Conservation (phyloP, 2,797 vertebrate genomes). For the Nannoperca australis region DNA sequence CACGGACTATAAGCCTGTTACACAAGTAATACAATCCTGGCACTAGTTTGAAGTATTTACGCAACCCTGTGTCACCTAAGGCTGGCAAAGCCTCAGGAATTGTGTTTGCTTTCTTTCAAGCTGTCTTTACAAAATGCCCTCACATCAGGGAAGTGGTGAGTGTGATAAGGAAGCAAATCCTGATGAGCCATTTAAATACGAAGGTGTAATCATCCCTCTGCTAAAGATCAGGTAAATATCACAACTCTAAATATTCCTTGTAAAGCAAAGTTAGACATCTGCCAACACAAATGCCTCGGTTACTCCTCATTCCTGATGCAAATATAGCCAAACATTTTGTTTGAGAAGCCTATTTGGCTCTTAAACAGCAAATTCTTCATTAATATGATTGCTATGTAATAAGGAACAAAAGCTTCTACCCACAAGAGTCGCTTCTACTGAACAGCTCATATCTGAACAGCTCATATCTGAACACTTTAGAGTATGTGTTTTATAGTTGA, state of each 20-base stretch:
- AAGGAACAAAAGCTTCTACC: slow-evolving; percentile 6
- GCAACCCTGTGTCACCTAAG: slow-evolving; percentile 13
- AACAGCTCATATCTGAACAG: slow-evolving; percentile 10
- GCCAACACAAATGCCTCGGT: slow-evolving; percentile 36
- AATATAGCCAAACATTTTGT: slow-evolving; percentile 31
- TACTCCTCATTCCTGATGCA: slow-evolving; percentile 38
- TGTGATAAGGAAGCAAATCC: slow-evolving; percentile 44
- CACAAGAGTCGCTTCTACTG: neutral
- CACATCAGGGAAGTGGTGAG: slow-evolving; percentile 26
- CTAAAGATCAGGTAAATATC: slow-evolving; percentile 58
- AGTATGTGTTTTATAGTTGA: slow-evolving; percentile 4
- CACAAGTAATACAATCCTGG: slow-evolving; percentile 40
- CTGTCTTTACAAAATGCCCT: slow-evolving; percentile 41
- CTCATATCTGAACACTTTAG: slow-evolving; percentile 4
- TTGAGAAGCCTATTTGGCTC: slow-evolving; percentile 25
- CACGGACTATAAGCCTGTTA: slow-evolving; percentile 36
- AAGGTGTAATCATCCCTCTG: slow-evolving; percentile 40
- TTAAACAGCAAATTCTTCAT: slow-evolving; percentile 5
- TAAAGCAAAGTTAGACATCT: slow-evolving; percentile 36
- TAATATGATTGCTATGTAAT: slow-evolving; percentile 14
- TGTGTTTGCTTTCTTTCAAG: slow-evolving; percentile 25
- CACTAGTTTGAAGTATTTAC: slow-evolving; percentile 37
- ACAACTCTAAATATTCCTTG: slow-evolving; percentile 32
- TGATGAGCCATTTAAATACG: slow-evolving; percentile 47
- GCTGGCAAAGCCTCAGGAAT: slow-evolving; percentile 41